Evolutionary conservation across 30 jellyfish, hydroid and myxozoan genomes (phyloP), one percentile per base, ranked within the genome.

Genomic region (Aurelia sp.): DNA sequence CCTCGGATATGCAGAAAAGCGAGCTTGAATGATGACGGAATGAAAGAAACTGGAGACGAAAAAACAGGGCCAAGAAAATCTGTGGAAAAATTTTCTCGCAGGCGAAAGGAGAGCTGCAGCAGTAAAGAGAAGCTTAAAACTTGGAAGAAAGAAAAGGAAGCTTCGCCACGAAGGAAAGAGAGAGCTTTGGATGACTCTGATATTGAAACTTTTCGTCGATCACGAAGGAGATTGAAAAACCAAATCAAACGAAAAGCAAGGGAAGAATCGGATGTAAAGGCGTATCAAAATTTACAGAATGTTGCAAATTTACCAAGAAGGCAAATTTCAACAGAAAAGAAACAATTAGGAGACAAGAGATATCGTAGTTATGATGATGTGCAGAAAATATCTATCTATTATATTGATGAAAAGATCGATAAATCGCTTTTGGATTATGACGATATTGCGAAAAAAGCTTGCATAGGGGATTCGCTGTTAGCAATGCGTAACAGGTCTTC

Each of bases 361-460:
- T 17, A n/a, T 55, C 27, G 66, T 1, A 18, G 58, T 11, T 64
- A 17, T 27, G 72, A 62, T 21, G 85, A 71, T 6, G 44, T 70
- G 18, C 74, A 72, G 33, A 82, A 82, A 71, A 82, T 82, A n/a
- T 82, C 91, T 16, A 66, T 82, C 6, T 82, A 82, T 18, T 68
- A 23, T 23, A 44, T 82, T 16, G 60, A 82, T 47, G 91, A 82
- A 59, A 41, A 37, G 21, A 15, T 61, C 4, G 79, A 33, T 19
- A 58, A 13, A 47, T 12, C 50, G 17, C 30, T 4, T 31, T 19
- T 19, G 17, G n/a, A 13, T 59, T 59, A 11, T 10, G 79, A 58
- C 1, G 62, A n/a, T 9, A 12, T 60, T 52, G 16, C 63, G 33
- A 35, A 44, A 40, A 62, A 63, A 16, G 13, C 22, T 17, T 23